Evolutionary conservation across 2,113 vertebrate species (phyloP).

Genomic region (Sminthopsis crassicaudata): DNA sequence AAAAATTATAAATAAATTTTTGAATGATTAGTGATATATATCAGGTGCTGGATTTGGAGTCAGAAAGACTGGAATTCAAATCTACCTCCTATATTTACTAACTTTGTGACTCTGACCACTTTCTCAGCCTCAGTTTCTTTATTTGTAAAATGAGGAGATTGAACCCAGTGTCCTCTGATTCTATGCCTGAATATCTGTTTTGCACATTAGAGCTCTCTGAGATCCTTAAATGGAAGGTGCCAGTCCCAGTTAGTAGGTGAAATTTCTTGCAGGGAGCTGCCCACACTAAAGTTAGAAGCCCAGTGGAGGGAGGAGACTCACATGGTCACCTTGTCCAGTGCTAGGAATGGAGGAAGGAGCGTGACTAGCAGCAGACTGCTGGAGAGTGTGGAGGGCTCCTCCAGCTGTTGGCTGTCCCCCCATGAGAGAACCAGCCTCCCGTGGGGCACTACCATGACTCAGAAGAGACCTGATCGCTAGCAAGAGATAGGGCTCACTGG

Average conservation of each 20-base stretch:
- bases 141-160: neutral
- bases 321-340: neutral
- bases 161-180: neutral
- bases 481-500: neutral
- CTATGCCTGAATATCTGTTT: no score
- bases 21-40: no score
- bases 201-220: neutral
- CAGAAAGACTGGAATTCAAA: neutral
- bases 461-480: neutral
- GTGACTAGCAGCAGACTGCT: neutral
- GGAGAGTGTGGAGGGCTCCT: neutral
- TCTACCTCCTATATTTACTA: neutral
- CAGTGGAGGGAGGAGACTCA: neutral
- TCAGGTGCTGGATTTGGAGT: no score
- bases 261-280: neutral
- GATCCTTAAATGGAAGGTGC: neutral
- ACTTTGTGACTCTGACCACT: neutral
- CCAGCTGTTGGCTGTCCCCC: neutral
- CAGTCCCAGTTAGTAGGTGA: neutral
- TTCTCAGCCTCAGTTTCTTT: neutral
- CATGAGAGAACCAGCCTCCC: neutral
- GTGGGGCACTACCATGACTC: neutral
- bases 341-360: neutral
- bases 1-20: no score
- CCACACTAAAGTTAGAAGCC: neutral